A percentile compares a stretch with the other conserved stretches of the same genome.
Conservation (phyloP, 2,888 invertebrate genomes). For the Drosophila sordidula region DNA sequence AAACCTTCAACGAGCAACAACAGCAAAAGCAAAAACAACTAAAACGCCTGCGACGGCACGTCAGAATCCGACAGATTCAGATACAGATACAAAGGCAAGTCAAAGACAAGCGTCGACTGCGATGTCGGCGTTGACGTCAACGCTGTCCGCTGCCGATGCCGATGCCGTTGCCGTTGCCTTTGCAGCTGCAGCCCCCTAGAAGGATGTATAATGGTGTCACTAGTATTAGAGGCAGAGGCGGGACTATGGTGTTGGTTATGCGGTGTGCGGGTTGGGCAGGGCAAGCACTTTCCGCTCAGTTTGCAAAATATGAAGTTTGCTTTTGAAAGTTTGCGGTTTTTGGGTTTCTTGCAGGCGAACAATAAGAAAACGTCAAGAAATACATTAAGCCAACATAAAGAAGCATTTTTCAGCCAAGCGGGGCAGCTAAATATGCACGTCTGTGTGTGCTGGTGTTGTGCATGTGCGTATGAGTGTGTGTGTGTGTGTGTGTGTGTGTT, state of each 20-base stretch:
- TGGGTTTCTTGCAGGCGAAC: constrained; percentile 63
- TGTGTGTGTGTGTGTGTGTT: constrained; percentile 25
- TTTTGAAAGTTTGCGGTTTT: constrained; percentile 73
- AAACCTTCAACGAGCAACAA: constrained; percentile 42
- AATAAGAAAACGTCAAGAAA: constrained; percentile 70
- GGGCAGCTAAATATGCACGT: constrained; percentile 51
- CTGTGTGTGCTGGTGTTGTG: constrained; percentile 12
- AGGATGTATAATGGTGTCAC: constrained; percentile 58
- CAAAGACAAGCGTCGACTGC: constrained; percentile 21
- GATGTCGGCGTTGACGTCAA: constrained; percentile 15
- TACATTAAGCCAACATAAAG: constrained; percentile 73
- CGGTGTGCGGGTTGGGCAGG: constrained; percentile 12
- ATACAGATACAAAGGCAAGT: constrained; percentile 50
- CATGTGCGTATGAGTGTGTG: constrained; percentile 11
- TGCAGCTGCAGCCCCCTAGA: constrained; percentile 38
- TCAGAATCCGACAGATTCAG: constrained; percentile 53
- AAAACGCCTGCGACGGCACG: constrained; percentile 40
- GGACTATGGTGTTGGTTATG: constrained; percentile 13
- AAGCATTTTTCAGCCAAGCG: constrained; percentile 60
- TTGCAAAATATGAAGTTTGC: constrained; percentile 75
- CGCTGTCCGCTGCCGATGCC: constrained; percentile 17
- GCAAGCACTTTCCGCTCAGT: constrained; percentile 68
- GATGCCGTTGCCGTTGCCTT: constrained; percentile 3
- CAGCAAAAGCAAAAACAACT: constrained; percentile 26
- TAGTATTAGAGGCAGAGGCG: constrained; percentile 21